Conservation (phyloP, 2,888 invertebrate genomes). For the Oscheius sp. region DNA sequence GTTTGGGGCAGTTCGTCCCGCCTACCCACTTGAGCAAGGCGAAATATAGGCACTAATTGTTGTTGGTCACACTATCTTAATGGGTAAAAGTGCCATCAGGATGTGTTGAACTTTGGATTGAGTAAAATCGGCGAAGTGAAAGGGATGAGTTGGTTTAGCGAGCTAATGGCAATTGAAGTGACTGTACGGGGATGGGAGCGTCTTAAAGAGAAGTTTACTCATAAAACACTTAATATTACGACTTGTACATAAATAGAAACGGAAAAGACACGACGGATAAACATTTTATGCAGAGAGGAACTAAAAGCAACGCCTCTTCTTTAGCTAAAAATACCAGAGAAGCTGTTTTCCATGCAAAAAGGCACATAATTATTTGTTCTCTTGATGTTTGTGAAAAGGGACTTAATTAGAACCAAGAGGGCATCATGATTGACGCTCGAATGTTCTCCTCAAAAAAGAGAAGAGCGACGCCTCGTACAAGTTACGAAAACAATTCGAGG, state of each 20-base stretch:
- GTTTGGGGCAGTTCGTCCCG: constrained; percentile 30
- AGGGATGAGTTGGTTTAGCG: too few relatives aligned
- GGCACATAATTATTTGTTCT: too few relatives aligned
- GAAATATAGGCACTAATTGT: constrained; percentile 26
- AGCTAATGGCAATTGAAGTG: background rate
- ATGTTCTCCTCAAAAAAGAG: background rate
- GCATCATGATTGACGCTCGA: background rate
- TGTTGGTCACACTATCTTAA: constrained; percentile 28
- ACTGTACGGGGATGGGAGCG: background rate
- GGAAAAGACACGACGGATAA: too few relatives aligned
- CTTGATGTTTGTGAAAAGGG: too few relatives aligned
- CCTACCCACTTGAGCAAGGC: constrained; percentile 31
- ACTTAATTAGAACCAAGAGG: background rate
- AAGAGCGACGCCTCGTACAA: background rate
- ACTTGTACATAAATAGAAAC: too few relatives aligned
- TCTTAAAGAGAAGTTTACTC: background rate
- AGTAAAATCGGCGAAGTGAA: too few relatives aligned
- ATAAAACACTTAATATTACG: background rate
- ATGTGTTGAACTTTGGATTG: background rate
- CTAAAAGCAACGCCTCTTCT: too few relatives aligned
- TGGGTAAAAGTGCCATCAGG: background rate
- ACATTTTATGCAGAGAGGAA: too few relatives aligned
- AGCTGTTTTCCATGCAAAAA: too few relatives aligned
- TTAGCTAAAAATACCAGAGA: too few relatives aligned
- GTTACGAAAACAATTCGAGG: background rate